phyloP scores from a whole-genome alignment of 1,140 invertebrate genomes.

The Papilio xuthus region DNA sequence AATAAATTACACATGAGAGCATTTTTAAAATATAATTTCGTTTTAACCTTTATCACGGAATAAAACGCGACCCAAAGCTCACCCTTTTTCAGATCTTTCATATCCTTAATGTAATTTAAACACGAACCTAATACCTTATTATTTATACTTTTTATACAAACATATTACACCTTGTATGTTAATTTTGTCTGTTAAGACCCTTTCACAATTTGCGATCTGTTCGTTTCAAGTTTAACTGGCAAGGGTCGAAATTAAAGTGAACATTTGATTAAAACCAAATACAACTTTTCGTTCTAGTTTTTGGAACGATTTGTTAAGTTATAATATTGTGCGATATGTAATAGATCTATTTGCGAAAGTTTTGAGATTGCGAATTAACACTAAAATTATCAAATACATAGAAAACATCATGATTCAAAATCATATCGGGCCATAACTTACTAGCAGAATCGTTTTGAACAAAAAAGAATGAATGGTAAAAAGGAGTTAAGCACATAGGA shows the following conservation, averaged over 20 bases:
- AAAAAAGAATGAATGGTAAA: no score
- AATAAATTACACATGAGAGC: neutral
- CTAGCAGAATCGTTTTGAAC: no score
- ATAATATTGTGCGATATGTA: no score
- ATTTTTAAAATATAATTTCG: neutral
- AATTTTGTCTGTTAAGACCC: conserved; percentile 3
- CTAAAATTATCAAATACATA: no score
- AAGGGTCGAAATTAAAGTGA: conserved; percentile 4
- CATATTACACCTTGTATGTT: conserved; percentile 3
- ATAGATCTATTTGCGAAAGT: no score
- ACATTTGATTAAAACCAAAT: neutral
- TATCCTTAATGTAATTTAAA: conserved; percentile 5
- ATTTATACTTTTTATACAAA: conserved; percentile 13
- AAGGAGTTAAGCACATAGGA: no score
- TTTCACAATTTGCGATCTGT: conserved; percentile 19
- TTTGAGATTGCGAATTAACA: no score
- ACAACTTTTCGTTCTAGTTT: neutral
- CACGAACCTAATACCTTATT: neutral
- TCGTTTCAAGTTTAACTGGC: conserved; percentile 10
- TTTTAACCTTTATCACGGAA: neutral
- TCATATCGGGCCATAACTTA: no score
- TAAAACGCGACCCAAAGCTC: neutral
- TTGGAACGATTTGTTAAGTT: no score
- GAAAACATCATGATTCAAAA: no score
- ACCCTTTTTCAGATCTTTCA: conserved; percentile 4